phyloP scores from a whole-genome alignment of 2,113 vertebrate genomes.

The Callithrix jacchus region DNA sequence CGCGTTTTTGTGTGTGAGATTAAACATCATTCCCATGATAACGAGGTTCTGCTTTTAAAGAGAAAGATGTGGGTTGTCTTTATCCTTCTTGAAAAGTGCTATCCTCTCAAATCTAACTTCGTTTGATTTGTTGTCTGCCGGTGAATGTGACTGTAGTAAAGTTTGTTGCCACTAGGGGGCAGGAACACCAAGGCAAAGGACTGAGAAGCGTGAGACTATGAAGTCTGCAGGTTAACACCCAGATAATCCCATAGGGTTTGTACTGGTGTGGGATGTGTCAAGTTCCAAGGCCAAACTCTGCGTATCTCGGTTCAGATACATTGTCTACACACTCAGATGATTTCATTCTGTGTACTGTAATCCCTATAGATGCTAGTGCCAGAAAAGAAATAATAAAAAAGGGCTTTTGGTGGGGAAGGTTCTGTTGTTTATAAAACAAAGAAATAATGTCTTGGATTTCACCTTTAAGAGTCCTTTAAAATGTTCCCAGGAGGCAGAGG shows the following conservation, averaged over 20 bases:
- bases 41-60: background rate
- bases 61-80: background rate
- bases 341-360: background rate
- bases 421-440: background rate
- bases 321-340: background rate
- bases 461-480: background rate
- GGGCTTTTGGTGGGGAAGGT: background rate
- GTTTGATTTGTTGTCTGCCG: background rate
- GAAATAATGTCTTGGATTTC: background rate
- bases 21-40: background rate
- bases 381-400: background rate
- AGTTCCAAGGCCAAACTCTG: background rate
- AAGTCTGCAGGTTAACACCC: background rate
- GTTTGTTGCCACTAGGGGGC: constrained; percentile 71
- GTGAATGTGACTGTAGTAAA: background rate
- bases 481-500: background rate
- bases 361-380: background rate
- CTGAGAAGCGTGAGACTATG: rapidly evolving
- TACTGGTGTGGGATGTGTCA: background rate
- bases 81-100: background rate
- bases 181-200: constrained; percentile 69
- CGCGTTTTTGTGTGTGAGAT: background rate
- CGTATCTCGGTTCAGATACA: background rate
- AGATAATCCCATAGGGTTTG: background rate
- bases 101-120: background rate